Conservation (phyloP, 2,888 invertebrate genomes). For the Nymphalis urticae region DNA sequence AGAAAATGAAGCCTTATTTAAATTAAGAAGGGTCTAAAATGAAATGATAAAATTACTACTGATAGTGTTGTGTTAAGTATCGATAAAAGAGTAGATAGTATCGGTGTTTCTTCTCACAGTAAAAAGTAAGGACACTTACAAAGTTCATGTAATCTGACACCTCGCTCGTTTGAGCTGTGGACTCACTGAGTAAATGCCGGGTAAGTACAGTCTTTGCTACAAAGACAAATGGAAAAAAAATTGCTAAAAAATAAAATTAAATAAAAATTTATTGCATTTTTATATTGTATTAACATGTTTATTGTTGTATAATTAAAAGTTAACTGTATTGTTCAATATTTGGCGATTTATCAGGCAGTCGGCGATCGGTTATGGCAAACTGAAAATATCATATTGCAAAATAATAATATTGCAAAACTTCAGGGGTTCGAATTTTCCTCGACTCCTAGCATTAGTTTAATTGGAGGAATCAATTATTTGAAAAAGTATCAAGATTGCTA, state of each 20-base stretch:
- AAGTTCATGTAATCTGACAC: slow-evolving; percentile 72
- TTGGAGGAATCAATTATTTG: too few relatives aligned
- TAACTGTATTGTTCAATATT: too few relatives aligned
- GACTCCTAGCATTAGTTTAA: too few relatives aligned
- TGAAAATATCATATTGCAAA: too few relatives aligned
- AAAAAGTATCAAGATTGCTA: too few relatives aligned
- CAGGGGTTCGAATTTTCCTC: too few relatives aligned
- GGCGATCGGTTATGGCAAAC: too few relatives aligned
- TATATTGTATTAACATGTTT: too few relatives aligned
- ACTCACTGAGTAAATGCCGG: slow-evolving; percentile 8
- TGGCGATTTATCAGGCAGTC: too few relatives aligned
- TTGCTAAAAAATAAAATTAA: background rate
- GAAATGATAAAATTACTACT: slow-evolving; percentile 10
- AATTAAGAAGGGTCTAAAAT: background rate
- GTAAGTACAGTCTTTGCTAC: background rate
- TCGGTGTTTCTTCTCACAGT: slow-evolving; percentile 63
- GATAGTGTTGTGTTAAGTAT: slow-evolving; percentile 47
- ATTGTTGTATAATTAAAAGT: too few relatives aligned
- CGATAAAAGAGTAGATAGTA: slow-evolving; percentile 61
- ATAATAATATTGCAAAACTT: too few relatives aligned
- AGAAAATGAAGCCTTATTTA: slow-evolving; percentile 13
- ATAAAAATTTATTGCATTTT: too few relatives aligned
- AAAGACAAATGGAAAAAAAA: background rate
- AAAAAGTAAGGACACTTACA: slow-evolving; percentile 66
- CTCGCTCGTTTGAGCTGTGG: slow-evolving; percentile 42